Evolutionary conservation across 2,888 invertebrate species (phyloP), one percentile per base, ranked within the genome.

Genomic region (Drosophila differens): DNA sequence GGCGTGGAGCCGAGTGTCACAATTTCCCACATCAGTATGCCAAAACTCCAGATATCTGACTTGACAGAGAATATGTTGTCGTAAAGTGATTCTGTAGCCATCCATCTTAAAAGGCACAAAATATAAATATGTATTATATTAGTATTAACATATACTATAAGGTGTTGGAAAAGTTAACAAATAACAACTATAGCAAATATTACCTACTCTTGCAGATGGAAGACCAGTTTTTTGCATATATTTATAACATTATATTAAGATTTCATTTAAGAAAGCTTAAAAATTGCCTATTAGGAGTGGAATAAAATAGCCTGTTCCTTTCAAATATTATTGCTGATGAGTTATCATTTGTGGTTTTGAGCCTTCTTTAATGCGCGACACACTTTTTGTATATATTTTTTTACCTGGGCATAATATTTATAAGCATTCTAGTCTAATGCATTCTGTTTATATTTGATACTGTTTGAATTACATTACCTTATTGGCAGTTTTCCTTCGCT

Each of bases 21-120:
- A 59, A 99, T 97, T 94, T 99, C 99, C 99, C 99, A 99, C 90
- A 98, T 95, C 14, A 99, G 94, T 19, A 99, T 96, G 0, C 98
- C 98, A 89, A 98, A 99, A 86, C 98, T 98, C 98, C 98, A 99
- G 53, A 98, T 97, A 92, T 99, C 99, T 2, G 98, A 98, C 93
- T 98, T 98, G 3, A 97, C 96, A 16, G 98, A 97, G 94, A 98
- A 99, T 91, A 98, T 96, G 91, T 98, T 98, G 92, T 99, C 98
- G 93, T 97, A 98, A 2, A 99, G 95, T 2, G 98, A 98, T 91
- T 99, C 99, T 0, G 98, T 98, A 0, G 98, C 98, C 98, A 99
- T 98, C 99, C 99, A 99, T 92, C 98, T 95, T 92, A 2, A 55
- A 51, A 62, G 1, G 2, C 5, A 37, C 19, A 37, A 9, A 1